Conservation (phyloP, 2,888 invertebrate genomes). For the Trissonchulus sp. region DNA sequence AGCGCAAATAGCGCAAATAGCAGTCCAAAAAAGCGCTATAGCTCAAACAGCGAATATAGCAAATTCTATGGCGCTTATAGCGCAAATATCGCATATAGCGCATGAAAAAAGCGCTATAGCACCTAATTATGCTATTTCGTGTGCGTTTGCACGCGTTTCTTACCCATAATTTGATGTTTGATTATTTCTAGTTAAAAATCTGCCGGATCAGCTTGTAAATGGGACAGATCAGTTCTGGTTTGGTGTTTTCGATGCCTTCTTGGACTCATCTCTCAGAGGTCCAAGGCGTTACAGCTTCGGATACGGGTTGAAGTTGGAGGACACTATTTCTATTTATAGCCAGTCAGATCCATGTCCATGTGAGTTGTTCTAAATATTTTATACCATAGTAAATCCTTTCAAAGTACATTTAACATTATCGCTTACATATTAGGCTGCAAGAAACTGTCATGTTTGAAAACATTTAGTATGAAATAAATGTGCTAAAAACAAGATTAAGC, state of each 20-base stretch:
- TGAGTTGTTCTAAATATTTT: slow-evolving; percentile 9
- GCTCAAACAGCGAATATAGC: no score
- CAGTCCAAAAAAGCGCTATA: no score
- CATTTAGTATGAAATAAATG: not conserved
- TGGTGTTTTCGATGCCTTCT: slow-evolving; percentile 20
- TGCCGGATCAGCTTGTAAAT: not conserved
- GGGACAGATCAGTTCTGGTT: not conserved
- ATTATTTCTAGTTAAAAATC: slow-evolving; percentile 18
- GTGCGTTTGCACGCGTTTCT: not conserved
- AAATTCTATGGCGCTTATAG: not conserved
- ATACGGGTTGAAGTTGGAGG: slow-evolving; percentile 22
- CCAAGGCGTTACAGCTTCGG: slow-evolving; percentile 25
- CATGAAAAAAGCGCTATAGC: not conserved
- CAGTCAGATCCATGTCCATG: slow-evolving; percentile 32
- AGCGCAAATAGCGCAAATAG: no score
- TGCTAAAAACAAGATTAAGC: no score
- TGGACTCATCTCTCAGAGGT: slow-evolving; percentile 21
- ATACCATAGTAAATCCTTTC: no score
- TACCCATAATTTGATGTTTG: not conserved
- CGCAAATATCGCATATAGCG: no score
- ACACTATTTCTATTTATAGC: slow-evolving; percentile 24
- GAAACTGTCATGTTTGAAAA: no score
- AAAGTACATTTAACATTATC: no score
- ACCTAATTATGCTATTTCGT: not conserved
- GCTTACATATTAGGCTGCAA: no score